Percentiles rank a stretch among this genome's conserved stretches.
Conservation (phyloP, 2,797 vertebrate genomes). For the Hoplostethus mediterraneus region DNA sequence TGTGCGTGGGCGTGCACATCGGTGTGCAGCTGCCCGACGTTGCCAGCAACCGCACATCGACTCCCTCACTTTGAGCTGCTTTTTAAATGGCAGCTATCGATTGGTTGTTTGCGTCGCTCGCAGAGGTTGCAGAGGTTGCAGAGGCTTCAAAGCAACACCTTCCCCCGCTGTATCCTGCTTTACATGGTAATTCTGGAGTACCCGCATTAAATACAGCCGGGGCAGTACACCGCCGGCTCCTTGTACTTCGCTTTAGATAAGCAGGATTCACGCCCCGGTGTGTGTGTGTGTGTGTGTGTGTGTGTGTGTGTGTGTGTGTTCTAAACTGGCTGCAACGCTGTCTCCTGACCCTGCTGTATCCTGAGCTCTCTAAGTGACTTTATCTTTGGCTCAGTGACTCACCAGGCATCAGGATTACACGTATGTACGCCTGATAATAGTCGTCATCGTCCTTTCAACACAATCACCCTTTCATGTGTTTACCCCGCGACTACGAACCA, state of each 20-base stretch:
- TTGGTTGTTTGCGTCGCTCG: conserved; percentile 66
- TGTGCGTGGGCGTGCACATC: conserved; percentile 12
- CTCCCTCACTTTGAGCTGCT: conserved; percentile 69
- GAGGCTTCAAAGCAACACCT: conserved; percentile 70
- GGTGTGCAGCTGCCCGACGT: conserved; percentile 49
- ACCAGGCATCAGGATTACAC: conserved; percentile 1
- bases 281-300: conserved; percentile 1
- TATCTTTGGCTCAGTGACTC: conserved; percentile 25
- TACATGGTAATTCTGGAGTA: conserved; percentile 53
- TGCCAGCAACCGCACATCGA: conserved; percentile 57
- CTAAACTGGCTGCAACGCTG: conserved; percentile 23
- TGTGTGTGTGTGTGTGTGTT: conserved; percentile 2
- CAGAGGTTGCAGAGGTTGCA: conserved; percentile 15
- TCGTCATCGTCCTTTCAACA: conserved; percentile 23
- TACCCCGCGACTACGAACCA: conserved; percentile 46
- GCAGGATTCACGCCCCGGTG: conserved; percentile 24
- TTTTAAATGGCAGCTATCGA: conserved; percentile 80
- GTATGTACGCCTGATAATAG: conserved; percentile 26
- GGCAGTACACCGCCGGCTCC: conserved; percentile 12
- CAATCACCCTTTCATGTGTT: conserved; percentile 50
- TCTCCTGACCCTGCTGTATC: conserved; percentile 34
- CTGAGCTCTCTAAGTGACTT: conserved; percentile 18
- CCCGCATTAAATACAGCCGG: conserved; percentile 38
- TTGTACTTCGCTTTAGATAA: conserved; percentile 36
- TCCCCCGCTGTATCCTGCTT: conserved; percentile 60